Percentiles rank a stretch among this genome's conserved stretches.
phyloP scores from a whole-genome alignment of 2,797 vertebrate species.

The Hipposideros larvatus region DNA sequence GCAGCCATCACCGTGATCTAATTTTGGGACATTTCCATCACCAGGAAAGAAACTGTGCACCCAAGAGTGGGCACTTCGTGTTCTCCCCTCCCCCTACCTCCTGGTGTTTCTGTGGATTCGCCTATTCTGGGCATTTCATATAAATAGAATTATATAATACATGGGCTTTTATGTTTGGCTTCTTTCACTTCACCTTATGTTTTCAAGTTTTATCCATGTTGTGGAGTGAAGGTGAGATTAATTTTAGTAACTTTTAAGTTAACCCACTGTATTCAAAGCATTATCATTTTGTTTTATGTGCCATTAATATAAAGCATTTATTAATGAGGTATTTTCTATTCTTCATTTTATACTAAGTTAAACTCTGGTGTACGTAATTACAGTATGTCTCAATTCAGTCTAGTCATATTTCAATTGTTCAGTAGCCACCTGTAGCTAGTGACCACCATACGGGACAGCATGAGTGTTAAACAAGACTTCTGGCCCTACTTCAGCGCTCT shows the following conservation, averaged over 20 bases:
- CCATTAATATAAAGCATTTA: not conserved
- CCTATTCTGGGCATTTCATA: conserved; percentile 4
- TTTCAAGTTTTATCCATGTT: conserved; percentile 1
- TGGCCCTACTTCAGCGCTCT: not conserved
- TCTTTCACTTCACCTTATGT: not conserved
- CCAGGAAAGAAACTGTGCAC: not conserved
- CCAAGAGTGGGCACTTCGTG: not conserved
- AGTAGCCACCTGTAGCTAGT: not conserved
- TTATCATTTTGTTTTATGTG: conserved; percentile 12
- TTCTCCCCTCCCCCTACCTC: not conserved
- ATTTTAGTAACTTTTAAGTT: conserved; percentile 21
- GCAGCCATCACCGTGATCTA: not conserved
- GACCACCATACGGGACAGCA: not conserved
- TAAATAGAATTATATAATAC: not conserved
- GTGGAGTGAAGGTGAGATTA: not conserved
- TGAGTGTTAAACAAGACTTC: not conserved
- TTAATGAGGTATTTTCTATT: not conserved
- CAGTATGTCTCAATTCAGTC: not conserved
- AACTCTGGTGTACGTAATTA: not conserved
- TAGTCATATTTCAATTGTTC: not conserved
- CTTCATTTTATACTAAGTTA: not conserved
- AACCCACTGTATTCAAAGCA: not conserved
- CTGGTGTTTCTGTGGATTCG: not conserved
- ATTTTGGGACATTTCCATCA: conserved; percentile 1
- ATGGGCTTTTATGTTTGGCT: not conserved